phyloP scores from a whole-genome alignment of 2,113 vertebrate genomes.

The Cyprinodon tularosa region DNA sequence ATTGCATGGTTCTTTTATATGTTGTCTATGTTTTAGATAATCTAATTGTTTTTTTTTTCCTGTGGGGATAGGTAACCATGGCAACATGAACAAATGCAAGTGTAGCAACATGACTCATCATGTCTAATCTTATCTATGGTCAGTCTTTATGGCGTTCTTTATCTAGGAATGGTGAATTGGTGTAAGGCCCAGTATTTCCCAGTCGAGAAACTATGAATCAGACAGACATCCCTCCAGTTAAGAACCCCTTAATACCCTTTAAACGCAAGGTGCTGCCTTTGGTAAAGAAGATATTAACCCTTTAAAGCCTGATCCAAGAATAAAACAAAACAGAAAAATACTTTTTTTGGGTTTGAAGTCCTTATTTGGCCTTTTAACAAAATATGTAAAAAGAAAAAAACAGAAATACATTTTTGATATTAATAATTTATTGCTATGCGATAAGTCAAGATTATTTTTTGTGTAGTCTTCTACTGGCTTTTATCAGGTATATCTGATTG shows the following conservation, averaged over 20 bases:
- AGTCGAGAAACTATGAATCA: not conserved
- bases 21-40: not conserved
- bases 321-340: no score
- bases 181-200: conserved; percentile 7
- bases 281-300: not conserved
- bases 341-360: no score
- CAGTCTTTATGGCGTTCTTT: conserved; percentile 43
- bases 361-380: no score
- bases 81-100: conserved; percentile 32
- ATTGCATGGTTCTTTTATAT: not conserved
- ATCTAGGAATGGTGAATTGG: conserved; percentile 50
- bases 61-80: not conserved
- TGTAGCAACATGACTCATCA: conserved; percentile 43
- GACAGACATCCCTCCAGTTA: not conserved
- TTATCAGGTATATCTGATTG: no score
- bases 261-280: no score
- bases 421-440: no score
- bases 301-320: no score
- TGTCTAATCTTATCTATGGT: conserved; percentile 45
- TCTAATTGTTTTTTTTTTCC: not conserved
- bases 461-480: no score
- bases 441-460: no score
- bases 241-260: not conserved
- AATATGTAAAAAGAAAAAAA: no score
- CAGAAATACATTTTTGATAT: no score